These are phyloP conservation scores for Ellobium chinense DNA, from an alignment of 2,888 invertebrate species.

Conservation along the genomic window DNA sequence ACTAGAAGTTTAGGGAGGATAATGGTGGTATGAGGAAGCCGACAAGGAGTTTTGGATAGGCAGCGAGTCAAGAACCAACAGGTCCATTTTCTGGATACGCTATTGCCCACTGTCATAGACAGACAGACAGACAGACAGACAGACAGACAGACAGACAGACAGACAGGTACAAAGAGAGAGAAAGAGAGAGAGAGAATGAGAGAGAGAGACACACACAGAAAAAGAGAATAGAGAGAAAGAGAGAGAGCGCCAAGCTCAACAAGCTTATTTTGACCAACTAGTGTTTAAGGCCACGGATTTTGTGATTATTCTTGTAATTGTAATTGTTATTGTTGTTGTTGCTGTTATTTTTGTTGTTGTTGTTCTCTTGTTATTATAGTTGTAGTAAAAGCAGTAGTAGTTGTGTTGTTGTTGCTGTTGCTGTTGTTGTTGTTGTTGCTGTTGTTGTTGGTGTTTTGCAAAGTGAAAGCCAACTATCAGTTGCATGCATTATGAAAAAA, in stretches of 20 bases:
- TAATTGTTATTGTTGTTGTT: slow-evolving; percentile 25
- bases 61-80: neutral
- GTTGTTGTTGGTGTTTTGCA: no score
- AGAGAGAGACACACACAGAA: neutral
- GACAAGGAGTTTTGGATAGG: no score
- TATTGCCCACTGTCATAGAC: no score
- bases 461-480: no score
- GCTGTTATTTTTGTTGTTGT: neutral
- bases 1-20: no score
- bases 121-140: neutral
- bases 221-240: neutral
- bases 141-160: neutral
- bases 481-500: no score
- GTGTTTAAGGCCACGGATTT: no score
- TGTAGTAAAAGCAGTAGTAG: neutral
- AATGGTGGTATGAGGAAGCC: no score
- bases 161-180: neutral
- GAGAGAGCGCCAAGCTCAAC: no score
- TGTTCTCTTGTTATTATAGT: neutral
- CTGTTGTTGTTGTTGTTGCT: neutral
- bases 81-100: neutral
- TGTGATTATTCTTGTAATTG: slow-evolving; percentile 31
- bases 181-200: neutral
- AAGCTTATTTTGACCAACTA: no score
- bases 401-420: neutral